A percentile compares a stretch with the other conserved stretches of the same genome.
phyloP scores from a whole-genome alignment of 2,888 invertebrate species.

The Amaurobius ferox region DNA sequence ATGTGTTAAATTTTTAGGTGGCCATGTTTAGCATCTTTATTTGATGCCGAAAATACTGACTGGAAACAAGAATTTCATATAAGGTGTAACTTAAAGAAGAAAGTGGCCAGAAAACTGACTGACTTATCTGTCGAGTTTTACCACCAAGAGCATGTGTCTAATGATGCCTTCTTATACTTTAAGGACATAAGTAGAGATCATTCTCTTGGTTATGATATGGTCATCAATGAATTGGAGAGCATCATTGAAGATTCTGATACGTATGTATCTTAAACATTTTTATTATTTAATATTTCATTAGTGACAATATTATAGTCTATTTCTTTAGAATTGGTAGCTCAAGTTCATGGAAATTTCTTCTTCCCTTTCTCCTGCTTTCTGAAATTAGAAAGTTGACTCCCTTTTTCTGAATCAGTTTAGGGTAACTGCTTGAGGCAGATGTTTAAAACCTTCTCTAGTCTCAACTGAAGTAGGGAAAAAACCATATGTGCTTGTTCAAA shows the following conservation, averaged over 20 bases:
- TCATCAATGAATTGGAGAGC: constrained; percentile 51
- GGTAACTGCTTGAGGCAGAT: no score
- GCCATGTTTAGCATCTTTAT: constrained; percentile 18
- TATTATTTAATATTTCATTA: no score
- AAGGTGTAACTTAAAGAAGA: constrained; percentile 10
- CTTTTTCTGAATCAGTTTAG: no score
- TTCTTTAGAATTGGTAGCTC: no score
- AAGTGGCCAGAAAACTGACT: constrained; percentile 22
- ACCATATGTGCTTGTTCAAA: no score
- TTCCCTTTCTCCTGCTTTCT: no score
- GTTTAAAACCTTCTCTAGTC: no score
- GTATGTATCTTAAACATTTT: neutral
- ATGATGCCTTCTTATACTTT: constrained; percentile 58
- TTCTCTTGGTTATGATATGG: constrained; percentile 22
- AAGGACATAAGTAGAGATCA: constrained; percentile 3
- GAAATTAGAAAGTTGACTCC: no score
- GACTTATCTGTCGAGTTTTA: constrained; percentile 47
- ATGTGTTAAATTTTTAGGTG: constrained; percentile 48
- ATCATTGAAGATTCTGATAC: constrained; percentile 39
- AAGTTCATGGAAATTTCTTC: no score
- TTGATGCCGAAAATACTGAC: constrained; percentile 13
- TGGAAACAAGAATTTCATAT: constrained; percentile 48
- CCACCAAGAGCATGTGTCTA: constrained; percentile 55
- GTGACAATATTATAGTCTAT: no score
- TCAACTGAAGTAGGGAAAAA: no score